Percentiles rank a stretch among this genome's conserved stretches.
Evolutionary conservation across 30 jellyfish, hydroid and myxozoan species (phyloP).

Genomic region (Hydractinia echinata): DNA sequence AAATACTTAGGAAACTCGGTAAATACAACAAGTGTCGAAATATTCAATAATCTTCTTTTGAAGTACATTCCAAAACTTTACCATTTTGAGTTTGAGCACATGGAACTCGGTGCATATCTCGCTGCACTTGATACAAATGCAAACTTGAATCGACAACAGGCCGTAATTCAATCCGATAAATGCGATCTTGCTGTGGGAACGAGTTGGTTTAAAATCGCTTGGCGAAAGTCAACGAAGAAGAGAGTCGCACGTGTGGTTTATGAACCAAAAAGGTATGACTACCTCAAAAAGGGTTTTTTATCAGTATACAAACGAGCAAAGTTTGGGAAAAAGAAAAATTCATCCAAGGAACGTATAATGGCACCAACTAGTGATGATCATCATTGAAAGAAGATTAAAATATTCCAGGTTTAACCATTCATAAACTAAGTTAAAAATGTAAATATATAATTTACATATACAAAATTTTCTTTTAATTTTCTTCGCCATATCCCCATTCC

Average conservation of each 20-base stretch:
- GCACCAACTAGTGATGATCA: no score
- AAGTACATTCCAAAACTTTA: no score
- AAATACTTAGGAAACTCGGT: not conserved
- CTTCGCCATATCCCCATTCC: not conserved
- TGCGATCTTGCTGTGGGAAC: not conserved
- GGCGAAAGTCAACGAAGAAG: conserved; percentile 13
- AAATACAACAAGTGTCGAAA: not conserved
- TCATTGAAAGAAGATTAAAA: no score
- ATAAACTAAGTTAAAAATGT: not conserved
- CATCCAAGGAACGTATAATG: no score
- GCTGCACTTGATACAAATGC: not conserved
- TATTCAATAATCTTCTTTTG: no score
- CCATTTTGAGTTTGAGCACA: no score
- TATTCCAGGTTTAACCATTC: no score
- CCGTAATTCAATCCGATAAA: not conserved
- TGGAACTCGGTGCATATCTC: no score
- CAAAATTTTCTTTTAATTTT: not conserved
- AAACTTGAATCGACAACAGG: not conserved
- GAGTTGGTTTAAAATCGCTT: not conserved
- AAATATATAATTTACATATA: not conserved
- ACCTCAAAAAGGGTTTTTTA: no score
- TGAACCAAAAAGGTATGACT: no score
- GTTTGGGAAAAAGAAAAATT: no score
- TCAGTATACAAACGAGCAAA: no score
- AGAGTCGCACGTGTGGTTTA: conserved; percentile 13